A percentile compares a stretch with the other conserved stretches of the same genome.
Conservation (phyloP, 1,140 invertebrate genomes). For the Ceratina australensis region DNA sequence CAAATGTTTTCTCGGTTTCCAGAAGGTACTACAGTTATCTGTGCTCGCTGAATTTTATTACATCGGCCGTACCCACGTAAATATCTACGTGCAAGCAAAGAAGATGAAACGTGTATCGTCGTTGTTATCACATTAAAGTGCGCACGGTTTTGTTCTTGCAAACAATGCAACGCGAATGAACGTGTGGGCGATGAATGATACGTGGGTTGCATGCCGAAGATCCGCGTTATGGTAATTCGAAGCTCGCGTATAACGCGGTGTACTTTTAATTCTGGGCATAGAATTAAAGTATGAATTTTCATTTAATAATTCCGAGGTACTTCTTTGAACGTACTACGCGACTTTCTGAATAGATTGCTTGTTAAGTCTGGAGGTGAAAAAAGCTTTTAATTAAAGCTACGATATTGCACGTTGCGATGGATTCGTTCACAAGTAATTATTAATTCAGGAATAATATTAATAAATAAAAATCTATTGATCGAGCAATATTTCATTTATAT, state of each 20-base stretch:
- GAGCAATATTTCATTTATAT: not conserved
- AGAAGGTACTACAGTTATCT: not conserved
- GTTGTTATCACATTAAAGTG: conserved; percentile 28
- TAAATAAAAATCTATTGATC: not conserved
- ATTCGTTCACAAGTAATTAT: no score
- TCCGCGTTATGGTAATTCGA: conserved; percentile 21
- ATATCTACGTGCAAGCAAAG: not conserved
- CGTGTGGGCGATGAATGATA: conserved; percentile 15
- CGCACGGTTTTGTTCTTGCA: conserved; percentile 36
- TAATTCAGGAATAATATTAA: not conserved
- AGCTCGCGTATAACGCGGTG: not conserved
- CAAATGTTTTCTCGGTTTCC: no score
- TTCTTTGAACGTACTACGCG: not conserved
- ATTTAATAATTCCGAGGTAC: not conserved
- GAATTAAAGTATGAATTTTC: not conserved
- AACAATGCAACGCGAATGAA: conserved; percentile 27
- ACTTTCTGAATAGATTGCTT: no score
- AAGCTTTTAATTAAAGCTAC: no score
- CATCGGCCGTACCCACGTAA: not conserved
- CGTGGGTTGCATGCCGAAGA: conserved; percentile 14
- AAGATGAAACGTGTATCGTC: conserved; percentile 12
- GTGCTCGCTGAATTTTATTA: not conserved
- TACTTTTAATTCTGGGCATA: not conserved
- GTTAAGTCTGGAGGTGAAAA: no score
- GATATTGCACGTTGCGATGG: no score